A percentile compares a stretch with the other conserved stretches of the same genome.
Evolutionary conservation across 2,797 vertebrate genomes (phyloP).

Genomic region (Dallia pectoralis): DNA sequence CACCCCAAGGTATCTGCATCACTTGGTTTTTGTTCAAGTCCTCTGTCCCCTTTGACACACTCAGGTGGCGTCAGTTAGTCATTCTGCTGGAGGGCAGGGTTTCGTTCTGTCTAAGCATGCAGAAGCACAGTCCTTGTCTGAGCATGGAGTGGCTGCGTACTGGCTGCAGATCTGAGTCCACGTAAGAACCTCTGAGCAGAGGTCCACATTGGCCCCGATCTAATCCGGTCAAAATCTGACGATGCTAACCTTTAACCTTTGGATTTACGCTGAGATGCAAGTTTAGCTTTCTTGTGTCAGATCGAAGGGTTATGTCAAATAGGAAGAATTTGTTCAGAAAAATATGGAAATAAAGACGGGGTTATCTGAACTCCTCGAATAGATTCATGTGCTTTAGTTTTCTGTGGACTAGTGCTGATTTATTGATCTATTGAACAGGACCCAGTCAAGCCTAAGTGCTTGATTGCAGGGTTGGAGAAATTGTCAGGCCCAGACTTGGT

Average conservation of each 20-base stretch:
- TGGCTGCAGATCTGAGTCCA: background rate
- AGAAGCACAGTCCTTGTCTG: background rate
- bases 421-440: background rate
- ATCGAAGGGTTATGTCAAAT: background rate
- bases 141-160: conserved; percentile 1
- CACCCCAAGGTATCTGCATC: background rate
- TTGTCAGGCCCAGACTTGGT: background rate
- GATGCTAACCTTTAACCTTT: background rate
- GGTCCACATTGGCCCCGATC: background rate
- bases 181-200: background rate
- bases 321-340: background rate
- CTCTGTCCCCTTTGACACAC: conserved; percentile 6
- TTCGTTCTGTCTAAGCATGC: conserved; percentile 23
- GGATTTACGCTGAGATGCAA: background rate
- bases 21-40: background rate
- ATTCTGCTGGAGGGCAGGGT: conserved; percentile 8
- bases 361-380: background rate
- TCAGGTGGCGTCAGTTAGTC: conserved; percentile 3
- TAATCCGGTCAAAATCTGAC: background rate
- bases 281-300: background rate
- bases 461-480: conserved; percentile 6
- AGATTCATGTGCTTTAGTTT: background rate
- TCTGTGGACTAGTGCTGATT: background rate
- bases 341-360: background rate
- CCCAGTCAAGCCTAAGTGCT: conserved; percentile 1